Evolutionary conservation across 35 echinoderm and acorn worm species (phyloP).

Genomic region (Ophioderma brevispina): DNA sequence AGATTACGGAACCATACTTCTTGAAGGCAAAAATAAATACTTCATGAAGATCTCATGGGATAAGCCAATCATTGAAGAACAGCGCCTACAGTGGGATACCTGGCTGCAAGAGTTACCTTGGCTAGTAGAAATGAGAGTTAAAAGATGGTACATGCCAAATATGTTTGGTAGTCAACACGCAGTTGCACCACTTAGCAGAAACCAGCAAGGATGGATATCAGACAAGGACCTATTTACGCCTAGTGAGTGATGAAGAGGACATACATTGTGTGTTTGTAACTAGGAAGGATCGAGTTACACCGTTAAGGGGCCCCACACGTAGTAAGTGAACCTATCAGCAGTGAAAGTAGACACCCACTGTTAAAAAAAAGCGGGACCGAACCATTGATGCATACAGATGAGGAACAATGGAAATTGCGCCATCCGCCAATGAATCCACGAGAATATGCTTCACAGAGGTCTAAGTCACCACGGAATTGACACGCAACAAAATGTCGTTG

Average conservation of each 20-base stretch:
- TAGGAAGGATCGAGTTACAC: conserved; percentile 45
- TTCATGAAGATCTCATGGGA: conserved; percentile 61
- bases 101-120: conserved; percentile 36
- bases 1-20: conserved; percentile 48
- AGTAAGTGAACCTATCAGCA: conserved; percentile 56
- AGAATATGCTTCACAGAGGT: conserved; percentile 31
- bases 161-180: conserved; percentile 10
- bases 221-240: conserved; percentile 40
- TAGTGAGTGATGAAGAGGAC: conserved; percentile 31
- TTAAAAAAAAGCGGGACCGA: too few relatives aligned
- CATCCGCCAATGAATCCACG: conserved; percentile 22
- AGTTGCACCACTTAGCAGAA: conserved; percentile 70
- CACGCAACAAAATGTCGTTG: conserved; percentile 10
- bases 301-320: conserved; percentile 49
- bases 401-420: conserved; percentile 23
- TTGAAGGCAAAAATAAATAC: conserved; percentile 37
- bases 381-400: too few relatives aligned
- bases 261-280: conserved; percentile 15
- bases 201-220: conserved; percentile 59
- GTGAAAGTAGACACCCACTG: too few relatives aligned
- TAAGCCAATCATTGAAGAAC: conserved; percentile 19
- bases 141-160: conserved; percentile 31
- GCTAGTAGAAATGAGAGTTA: conserved; percentile 32
- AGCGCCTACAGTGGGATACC: conserved; percentile 1
- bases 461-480: conserved; percentile 14